A percentile compares a stretch with the other conserved stretches of the same genome.
These are phyloP conservation scores for Elanoides forficatus DNA, from an alignment of 2,113 vertebrate genomes.

Conservation along the genomic window DNA sequence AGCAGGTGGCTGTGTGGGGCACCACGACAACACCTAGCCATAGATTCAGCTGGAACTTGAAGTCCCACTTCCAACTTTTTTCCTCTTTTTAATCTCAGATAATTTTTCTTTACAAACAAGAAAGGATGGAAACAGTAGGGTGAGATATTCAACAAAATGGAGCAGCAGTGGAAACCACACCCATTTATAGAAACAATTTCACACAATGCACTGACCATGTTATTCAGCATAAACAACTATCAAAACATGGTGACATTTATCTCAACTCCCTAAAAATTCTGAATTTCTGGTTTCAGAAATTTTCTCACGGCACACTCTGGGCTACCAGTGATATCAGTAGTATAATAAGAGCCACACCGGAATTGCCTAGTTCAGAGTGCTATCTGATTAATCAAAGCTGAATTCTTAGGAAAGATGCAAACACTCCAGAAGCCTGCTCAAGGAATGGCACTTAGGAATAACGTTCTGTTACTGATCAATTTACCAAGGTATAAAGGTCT, in stretches of 20 bases:
- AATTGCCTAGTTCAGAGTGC: background rate
- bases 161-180: background rate
- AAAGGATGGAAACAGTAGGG: background rate
- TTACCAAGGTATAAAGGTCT: background rate
- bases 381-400: background rate
- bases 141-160: background rate
- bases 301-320: background rate
- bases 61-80: background rate
- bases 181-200: background rate
- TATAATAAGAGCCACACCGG: background rate
- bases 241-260: background rate
- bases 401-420: background rate
- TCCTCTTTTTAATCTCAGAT: background rate
- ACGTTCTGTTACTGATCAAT: background rate
- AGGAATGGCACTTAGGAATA: background rate
- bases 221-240: background rate
- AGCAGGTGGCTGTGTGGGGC: background rate
- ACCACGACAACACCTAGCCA: background rate
- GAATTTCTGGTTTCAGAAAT: background rate
- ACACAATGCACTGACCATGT: background rate
- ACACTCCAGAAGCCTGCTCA: background rate
- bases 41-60: background rate
- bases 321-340: background rate
- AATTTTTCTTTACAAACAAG: background rate
- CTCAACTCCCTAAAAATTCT: background rate